These are phyloP conservation scores for Xylota segnis DNA, from an alignment of 2,888 invertebrate genomes.

Conservation along the genomic window DNA sequence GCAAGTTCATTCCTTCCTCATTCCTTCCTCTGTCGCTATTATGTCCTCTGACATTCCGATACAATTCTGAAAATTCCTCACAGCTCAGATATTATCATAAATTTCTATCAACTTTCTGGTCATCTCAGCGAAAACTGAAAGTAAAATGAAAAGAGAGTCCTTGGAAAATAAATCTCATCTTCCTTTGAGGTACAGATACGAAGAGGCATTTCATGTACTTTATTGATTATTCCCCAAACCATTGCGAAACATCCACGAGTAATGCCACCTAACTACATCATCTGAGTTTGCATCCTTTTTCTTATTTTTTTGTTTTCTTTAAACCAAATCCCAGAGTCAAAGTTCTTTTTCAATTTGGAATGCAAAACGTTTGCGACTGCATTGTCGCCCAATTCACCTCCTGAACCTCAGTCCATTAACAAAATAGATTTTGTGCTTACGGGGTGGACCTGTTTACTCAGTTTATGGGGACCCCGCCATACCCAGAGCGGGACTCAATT, in stretches of 20 bases:
- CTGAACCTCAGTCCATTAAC: slow-evolving; percentile 48
- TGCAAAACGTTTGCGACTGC: slow-evolving; percentile 42
- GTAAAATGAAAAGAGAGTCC: too few relatives aligned
- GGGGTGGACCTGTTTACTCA: slow-evolving; percentile 19
- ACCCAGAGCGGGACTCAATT: slow-evolving; percentile 38
- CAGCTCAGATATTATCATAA: too few relatives aligned
- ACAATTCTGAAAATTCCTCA: too few relatives aligned
- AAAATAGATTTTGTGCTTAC: slow-evolving; percentile 24
- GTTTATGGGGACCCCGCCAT: slow-evolving; percentile 3
- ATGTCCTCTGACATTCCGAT: too few relatives aligned
- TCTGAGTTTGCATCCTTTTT: slow-evolving; percentile 19
- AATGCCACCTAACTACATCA: not conserved
- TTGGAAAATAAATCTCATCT: too few relatives aligned
- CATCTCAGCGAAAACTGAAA: too few relatives aligned
- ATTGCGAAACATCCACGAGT: not conserved
- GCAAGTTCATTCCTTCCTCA: too few relatives aligned
- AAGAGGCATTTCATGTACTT: not conserved
- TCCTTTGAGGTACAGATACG: too few relatives aligned
- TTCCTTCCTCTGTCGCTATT: too few relatives aligned
- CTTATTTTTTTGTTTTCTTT: not conserved
- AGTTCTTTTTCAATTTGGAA: slow-evolving; percentile 24
- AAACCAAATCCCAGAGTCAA: not conserved
- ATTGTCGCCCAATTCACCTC: slow-evolving; percentile 53
- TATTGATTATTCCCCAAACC: not conserved
- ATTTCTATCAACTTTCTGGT: too few relatives aligned